These are phyloP conservation scores for Parauchenoglanis ngamensis DNA, from an alignment of 2,797 vertebrate species.

Conservation along the genomic window DNA sequence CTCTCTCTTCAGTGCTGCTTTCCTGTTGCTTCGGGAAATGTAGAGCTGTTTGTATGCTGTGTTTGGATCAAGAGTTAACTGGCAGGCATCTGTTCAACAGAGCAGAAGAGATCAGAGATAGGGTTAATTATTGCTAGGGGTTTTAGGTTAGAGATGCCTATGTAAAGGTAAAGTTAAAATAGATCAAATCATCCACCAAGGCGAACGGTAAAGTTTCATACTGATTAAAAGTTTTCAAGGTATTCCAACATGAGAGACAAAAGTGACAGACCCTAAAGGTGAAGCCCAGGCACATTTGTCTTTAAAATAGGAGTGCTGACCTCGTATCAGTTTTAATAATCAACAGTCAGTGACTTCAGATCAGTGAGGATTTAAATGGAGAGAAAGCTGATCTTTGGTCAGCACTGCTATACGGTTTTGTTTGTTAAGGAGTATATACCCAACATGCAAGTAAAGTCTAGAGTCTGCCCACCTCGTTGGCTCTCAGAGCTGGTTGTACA, in stretches of 20 bases:
- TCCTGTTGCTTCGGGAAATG: conserved; percentile 77
- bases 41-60: conserved; percentile 80
- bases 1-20: conserved; percentile 77
- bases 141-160: not conserved
- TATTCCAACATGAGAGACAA: conserved; percentile 23
- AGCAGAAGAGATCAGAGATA: conserved; percentile 12
- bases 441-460: conserved; percentile 64
- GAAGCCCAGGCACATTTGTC: not conserved
- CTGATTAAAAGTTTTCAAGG: conserved; percentile 12
- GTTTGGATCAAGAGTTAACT: conserved; percentile 76
- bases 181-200: conserved; percentile 17
- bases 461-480: conserved; percentile 67
- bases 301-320: conserved; percentile 44
- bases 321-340: conserved; percentile 39
- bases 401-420: conserved; percentile 39
- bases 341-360: conserved; percentile 6
- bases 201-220: not conserved
- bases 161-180: not conserved
- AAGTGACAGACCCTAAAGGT: conserved; percentile 37
- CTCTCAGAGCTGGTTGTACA: conserved; percentile 79
- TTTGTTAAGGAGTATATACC: conserved; percentile 43
- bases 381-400: conserved; percentile 48
- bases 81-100: conserved; percentile 71
- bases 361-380: not conserved
- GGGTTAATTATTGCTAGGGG: not conserved